Evolutionary conservation across 2,888 invertebrate species (phyloP).

Genomic region (Drosophila limbata): DNA sequence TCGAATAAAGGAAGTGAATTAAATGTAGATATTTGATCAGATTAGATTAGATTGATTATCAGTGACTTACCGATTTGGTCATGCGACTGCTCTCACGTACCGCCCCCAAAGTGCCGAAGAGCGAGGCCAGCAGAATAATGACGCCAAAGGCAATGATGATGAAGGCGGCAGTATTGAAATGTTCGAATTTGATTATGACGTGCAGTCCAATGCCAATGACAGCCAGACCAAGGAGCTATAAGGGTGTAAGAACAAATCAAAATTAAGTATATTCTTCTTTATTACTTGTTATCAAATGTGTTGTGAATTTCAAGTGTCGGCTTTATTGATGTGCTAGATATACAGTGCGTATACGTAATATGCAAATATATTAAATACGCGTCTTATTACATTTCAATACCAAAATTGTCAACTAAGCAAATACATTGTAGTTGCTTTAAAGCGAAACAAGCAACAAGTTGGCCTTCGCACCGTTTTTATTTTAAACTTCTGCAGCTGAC

Average conservation of each 20-base stretch:
- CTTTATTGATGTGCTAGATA: background rate
- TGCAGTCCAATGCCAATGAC: slow-evolving; percentile 70
- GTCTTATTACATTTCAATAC: slow-evolving; percentile 13
- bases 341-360: slow-evolving; percentile 38
- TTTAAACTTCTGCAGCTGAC: slow-evolving; percentile 20
- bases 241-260: slow-evolving; percentile 14
- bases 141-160: slow-evolving; percentile 71
- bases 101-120: slow-evolving; percentile 75
- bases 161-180: slow-evolving; percentile 74
- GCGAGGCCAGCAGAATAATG: slow-evolving; percentile 59
- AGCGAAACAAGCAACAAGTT: slow-evolving; percentile 22
- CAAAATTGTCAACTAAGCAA: background rate
- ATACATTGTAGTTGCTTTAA: slow-evolving; percentile 2
- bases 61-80: slow-evolving; percentile 68
- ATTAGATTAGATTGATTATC: no score
- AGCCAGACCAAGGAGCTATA: slow-evolving; percentile 70
- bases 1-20: background rate
- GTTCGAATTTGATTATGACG: slow-evolving; percentile 71
- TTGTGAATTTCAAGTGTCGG: slow-evolving; percentile 14
- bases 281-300: background rate
- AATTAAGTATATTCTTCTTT: background rate
- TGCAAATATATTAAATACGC: slow-evolving; percentile 17
- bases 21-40: no score
- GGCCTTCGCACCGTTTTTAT: slow-evolving; percentile 26
- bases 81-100: slow-evolving; percentile 75